phyloP scores from a whole-genome alignment of 2,888 invertebrate genomes.

The Ellobium chinense region DNA sequence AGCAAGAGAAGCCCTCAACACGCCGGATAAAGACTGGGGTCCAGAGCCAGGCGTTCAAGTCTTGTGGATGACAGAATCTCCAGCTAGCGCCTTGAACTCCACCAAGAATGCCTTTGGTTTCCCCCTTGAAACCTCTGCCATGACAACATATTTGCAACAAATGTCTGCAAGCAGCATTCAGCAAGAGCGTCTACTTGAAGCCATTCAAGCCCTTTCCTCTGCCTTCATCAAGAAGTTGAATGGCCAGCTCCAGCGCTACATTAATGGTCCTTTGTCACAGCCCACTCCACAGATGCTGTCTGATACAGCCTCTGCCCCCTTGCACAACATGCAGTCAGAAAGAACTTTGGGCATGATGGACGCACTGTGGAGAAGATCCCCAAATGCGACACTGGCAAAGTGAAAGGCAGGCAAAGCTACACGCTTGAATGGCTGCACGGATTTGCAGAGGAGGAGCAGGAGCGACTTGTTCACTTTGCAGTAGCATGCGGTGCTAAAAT shows the following conservation, averaged over 20 bases:
- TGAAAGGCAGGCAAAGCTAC: background rate
- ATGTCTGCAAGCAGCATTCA: no score
- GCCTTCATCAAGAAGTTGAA: no score
- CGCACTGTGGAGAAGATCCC: background rate
- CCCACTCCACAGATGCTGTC: background rate
- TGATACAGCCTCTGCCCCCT: background rate
- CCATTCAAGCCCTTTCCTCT: no score
- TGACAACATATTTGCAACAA: no score
- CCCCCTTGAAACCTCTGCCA: no score
- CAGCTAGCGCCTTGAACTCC: no score
- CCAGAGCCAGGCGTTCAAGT: no score
- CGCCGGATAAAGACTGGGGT: no score
- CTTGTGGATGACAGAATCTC: no score
- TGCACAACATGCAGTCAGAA: background rate
- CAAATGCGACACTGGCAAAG: background rate
- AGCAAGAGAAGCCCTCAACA: no score
- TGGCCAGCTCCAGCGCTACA: background rate
- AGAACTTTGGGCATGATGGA: background rate
- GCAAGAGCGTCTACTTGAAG: no score
- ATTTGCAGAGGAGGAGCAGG: background rate
- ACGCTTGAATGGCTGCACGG: background rate
- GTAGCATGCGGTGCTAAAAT: background rate
- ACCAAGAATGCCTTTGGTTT: no score
- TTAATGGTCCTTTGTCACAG: background rate
- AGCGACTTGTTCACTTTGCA: background rate